Conservation (phyloP, 2,113 vertebrate genomes). For the Glareola pratincola region DNA sequence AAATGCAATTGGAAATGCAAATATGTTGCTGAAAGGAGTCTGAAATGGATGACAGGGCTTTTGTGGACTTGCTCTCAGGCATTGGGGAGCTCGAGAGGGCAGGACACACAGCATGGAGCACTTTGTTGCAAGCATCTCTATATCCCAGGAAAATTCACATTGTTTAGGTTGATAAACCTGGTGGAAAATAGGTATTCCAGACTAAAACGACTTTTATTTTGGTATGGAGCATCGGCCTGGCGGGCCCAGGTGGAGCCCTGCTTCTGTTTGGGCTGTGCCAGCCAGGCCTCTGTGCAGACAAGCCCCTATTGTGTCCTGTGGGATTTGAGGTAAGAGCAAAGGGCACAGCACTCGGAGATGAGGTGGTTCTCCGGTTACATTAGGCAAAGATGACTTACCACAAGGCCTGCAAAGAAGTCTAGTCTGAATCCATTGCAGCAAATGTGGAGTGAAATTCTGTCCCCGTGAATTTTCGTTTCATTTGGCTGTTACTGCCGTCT, state of each 20-base stretch:
- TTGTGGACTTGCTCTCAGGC: not conserved
- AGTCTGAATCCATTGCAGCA: not conserved
- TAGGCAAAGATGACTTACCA: not conserved
- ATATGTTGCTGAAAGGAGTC: not conserved
- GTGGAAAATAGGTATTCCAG: not conserved
- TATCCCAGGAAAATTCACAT: not conserved
- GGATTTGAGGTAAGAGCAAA: not conserved
- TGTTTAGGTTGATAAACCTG: not conserved
- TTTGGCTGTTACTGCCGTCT: not conserved
- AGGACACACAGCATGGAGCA: not conserved
- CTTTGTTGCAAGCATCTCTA: not conserved
- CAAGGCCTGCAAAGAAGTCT: not conserved
- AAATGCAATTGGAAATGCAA: not conserved
- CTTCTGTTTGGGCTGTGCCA: not conserved
- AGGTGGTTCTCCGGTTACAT: not conserved
- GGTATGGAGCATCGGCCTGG: not conserved
- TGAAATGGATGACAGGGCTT: not conserved
- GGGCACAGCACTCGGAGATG: not conserved
- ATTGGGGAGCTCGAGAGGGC: not conserved
- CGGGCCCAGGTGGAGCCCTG: not conserved
- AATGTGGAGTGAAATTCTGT: not conserved
- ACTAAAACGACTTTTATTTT: not conserved
- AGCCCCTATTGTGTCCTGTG: not conserved
- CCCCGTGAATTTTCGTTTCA: not conserved
- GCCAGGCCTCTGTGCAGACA: not conserved